Percentiles rank a stretch among this genome's conserved stretches.
These are phyloP conservation scores for Hemiprocne comata DNA, from an alignment of 2,113 vertebrate genomes.

Conservation along the genomic window DNA sequence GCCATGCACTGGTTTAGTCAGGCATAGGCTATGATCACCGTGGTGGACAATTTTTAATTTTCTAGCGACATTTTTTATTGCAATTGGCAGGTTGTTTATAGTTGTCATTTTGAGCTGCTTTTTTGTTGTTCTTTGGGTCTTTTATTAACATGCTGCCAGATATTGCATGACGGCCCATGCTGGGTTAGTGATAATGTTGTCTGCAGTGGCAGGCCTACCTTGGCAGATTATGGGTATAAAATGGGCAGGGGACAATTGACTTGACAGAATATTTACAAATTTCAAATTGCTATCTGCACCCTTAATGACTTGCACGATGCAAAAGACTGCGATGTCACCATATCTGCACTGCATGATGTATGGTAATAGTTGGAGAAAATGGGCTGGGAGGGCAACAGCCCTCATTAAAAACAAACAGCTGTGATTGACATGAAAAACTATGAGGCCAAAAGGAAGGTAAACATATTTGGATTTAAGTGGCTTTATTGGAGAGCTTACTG, in stretches of 20 bases:
- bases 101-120: not conserved
- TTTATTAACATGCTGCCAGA: slow-evolving; percentile 23
- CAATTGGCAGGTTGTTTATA: not conserved
- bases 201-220: not conserved
- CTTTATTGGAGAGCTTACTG: not conserved
- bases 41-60: slow-evolving; percentile 34
- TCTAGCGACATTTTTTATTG: not conserved
- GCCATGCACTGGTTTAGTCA: not conserved
- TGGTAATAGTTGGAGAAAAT: not conserved
- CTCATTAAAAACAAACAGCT: slow-evolving; percentile 26
- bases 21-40: not conserved
- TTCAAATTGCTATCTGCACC: slow-evolving; percentile 2
- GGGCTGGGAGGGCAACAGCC: not conserved
- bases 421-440: not conserved
- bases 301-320: slow-evolving; percentile 5
- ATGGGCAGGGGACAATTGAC: slow-evolving; percentile 39
- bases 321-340: not conserved
- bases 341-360: not conserved
- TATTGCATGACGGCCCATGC: not conserved
- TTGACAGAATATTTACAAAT: slow-evolving; percentile 58
- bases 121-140: not conserved
- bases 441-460: not conserved
- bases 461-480: not conserved
- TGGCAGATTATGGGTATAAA: slow-evolving; percentile 33
- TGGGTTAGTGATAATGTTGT: slow-evolving; percentile 12